A percentile compares a stretch with the other conserved stretches of the same genome.
Evolutionary conservation across 2,797 vertebrate species (phyloP).

Genomic region (Lindbergichthys nudifrons): DNA sequence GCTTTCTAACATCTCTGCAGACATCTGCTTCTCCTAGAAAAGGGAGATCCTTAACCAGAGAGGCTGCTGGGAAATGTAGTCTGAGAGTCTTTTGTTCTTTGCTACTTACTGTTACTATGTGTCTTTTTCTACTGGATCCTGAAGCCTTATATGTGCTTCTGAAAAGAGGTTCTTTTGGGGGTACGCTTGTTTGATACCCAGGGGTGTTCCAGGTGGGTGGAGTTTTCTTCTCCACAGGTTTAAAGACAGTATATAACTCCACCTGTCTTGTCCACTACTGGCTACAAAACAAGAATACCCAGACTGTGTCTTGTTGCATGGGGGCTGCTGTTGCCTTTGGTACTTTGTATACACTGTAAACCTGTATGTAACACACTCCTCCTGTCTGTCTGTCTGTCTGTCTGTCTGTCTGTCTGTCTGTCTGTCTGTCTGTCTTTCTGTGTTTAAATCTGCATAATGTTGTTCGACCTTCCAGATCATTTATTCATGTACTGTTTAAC

Average conservation of each 20-base stretch:
- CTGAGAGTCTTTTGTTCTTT: conserved; percentile 35
- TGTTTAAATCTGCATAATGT: conserved; percentile 72
- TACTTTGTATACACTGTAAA: conserved; percentile 70
- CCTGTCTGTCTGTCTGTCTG: conserved; percentile 37
- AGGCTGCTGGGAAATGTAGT: conserved; percentile 69
- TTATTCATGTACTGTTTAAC: conserved; percentile 59
- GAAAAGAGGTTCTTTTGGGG: conserved; percentile 60
- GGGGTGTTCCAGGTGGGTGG: conserved; percentile 41
- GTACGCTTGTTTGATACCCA: conserved; percentile 56
- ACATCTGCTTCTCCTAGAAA: conserved; percentile 6
- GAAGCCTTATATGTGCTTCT: conserved; percentile 79
- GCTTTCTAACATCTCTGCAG: conserved; percentile 3
- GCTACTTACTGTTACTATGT: conserved; percentile 39
- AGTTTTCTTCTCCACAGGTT: conserved; percentile 10
- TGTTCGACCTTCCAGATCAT: conserved; percentile 49
- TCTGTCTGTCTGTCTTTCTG: conserved; percentile 39
- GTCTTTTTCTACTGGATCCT: conserved; percentile 66
- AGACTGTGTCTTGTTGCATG: conserved; percentile 74
- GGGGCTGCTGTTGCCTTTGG: conserved; percentile 74
- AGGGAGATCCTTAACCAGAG: conserved; percentile 45
- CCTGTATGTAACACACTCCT: conserved; percentile 51
- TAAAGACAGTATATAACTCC: conserved; percentile 9
- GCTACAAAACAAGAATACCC: conserved; percentile 52
- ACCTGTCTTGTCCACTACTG: conserved; percentile 6
- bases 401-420: conserved; percentile 43